These are phyloP conservation scores for Neotoma lepida DNA, from an alignment of 2,113 vertebrate species.

Conservation along the genomic window DNA sequence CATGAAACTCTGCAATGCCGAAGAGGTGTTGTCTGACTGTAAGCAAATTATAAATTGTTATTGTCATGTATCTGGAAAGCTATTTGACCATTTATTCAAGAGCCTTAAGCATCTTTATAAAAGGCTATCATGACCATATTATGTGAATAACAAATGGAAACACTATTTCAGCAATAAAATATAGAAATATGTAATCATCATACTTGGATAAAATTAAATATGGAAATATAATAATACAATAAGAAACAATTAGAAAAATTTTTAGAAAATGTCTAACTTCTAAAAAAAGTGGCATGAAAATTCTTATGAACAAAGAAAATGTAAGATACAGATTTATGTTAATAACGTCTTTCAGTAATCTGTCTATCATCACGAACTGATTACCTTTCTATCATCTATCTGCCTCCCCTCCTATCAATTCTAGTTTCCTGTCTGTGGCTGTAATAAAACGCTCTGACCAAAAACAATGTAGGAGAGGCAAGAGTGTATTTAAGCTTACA, in stretches of 20 bases:
- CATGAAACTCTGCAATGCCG: background rate
- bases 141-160: background rate
- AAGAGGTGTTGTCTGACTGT: background rate
- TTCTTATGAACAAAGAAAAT: background rate
- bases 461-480: background rate
- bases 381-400: background rate
- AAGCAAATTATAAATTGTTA: background rate
- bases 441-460: background rate
- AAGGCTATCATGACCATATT: background rate
- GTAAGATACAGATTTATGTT: background rate
- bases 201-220: background rate
- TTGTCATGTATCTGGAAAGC: background rate
- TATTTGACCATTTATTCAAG: background rate
- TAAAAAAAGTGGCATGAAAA: conserved; percentile 9
- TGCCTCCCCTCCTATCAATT: background rate
- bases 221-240: background rate
- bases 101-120: background rate
- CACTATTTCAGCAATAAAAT: background rate
- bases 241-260: background rate
- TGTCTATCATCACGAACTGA: background rate
- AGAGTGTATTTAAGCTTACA: background rate
- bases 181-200: background rate
- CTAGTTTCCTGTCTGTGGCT: background rate
- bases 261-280: background rate
- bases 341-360: background rate